A percentile compares a stretch with the other conserved stretches of the same genome.
Evolutionary conservation across 2,113 vertebrate genomes (phyloP).

Genomic region (Tenebrosternarchus preto): DNA sequence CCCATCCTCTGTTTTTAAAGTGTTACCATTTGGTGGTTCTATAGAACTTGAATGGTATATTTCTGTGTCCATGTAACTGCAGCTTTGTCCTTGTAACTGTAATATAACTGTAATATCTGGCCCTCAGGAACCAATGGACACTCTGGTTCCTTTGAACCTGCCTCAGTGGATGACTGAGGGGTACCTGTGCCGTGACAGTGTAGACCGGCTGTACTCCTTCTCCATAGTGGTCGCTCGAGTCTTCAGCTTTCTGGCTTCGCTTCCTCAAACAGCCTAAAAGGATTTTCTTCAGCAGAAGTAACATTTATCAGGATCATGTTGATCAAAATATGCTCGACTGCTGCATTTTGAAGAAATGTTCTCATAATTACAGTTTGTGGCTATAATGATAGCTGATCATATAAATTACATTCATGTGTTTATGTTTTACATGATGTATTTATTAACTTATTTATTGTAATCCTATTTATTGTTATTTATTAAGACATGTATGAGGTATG

Average conservation of each 20-base stretch:
- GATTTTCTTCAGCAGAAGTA: background rate
- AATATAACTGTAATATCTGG: background rate
- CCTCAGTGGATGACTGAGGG: conserved; percentile 18
- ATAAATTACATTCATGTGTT: conserved; percentile 35
- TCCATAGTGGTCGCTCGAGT: conserved; percentile 58
- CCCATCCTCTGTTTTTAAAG: too few relatives aligned
- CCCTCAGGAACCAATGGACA: conserved; percentile 17
- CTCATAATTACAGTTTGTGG: conserved; percentile 14
- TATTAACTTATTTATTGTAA: conserved; percentile 63
- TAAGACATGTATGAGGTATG: conserved; percentile 10
- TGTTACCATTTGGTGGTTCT: too few relatives aligned
- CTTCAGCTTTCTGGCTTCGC: conserved; percentile 42
- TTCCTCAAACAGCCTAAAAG: too few relatives aligned
- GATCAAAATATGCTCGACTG: conserved; percentile 54
- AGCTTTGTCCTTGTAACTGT: background rate
- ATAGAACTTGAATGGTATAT: background rate
- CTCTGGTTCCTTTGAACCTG: accelerated
- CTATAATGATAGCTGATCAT: conserved; percentile 9
- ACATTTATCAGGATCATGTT: conserved; percentile 60
- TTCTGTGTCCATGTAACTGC: background rate
- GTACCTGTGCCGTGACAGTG: conserved; percentile 53
- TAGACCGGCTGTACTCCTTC: conserved; percentile 58
- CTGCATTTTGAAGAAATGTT: conserved; percentile 34
- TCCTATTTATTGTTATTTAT: conserved; percentile 62
- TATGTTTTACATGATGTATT: conserved; percentile 65